Evolutionary conservation across 35 echinoderm and acorn worm genomes (phyloP).

Genomic region (Antedon bifida): DNA sequence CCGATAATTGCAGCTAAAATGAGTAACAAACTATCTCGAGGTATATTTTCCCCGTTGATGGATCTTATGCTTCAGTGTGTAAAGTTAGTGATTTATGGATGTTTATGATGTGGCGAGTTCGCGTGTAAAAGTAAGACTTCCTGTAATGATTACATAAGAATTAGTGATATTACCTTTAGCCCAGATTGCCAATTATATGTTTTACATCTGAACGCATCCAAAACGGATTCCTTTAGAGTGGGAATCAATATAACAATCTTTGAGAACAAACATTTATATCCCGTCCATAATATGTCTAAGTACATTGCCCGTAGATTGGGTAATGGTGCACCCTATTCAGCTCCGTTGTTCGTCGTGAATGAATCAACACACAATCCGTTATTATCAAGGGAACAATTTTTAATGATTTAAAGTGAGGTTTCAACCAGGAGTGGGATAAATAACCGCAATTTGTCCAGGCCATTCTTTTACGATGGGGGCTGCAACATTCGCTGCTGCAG

Average conservation of each 20-base stretch:
- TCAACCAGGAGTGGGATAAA: not conserved
- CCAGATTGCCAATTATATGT: not conserved
- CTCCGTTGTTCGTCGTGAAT: not conserved
- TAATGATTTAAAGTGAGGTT: not conserved
- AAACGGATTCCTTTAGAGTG: not conserved
- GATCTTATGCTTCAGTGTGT: too few species aligned
- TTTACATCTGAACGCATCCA: not conserved
- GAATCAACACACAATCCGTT: not conserved
- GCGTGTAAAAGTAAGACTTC: not conserved
- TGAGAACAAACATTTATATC: not conserved
- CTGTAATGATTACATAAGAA: not conserved
- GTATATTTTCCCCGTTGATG: too few species aligned
- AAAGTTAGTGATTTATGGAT: too few species aligned
- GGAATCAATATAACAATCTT: not conserved
- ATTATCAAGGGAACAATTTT: not conserved
- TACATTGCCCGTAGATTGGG: not conserved
- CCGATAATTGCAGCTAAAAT: not conserved
- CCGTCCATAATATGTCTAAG: not conserved
- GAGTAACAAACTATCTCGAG: not conserved
- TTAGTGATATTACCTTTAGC: not conserved
- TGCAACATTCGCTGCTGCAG: not conserved
- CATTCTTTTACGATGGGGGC: not conserved
- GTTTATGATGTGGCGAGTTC: not conserved
- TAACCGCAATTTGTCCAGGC: not conserved
- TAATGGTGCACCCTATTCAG: not conserved